Base-by-base conservation (phyloP, 2,888 invertebrate species). In the Dichetophora obliterata region DNA sequence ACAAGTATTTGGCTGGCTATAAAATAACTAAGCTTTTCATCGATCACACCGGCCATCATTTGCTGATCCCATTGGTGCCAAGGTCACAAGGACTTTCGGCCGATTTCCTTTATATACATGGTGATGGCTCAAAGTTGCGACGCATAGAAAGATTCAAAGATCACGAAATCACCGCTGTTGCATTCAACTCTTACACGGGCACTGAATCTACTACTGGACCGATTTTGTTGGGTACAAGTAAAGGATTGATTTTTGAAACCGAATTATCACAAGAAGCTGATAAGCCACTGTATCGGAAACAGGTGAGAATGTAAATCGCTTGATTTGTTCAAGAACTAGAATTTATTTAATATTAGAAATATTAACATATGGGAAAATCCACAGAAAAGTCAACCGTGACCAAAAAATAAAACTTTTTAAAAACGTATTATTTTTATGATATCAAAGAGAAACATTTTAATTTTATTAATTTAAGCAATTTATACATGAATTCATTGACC, bases 121-220 rank as follows among this genome's bases (percentile, higher is more conserved):
- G 93, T 75, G 95, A 93, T 84, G 93, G 93, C 22, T 92, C 91
- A 3, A 97, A 95, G 88, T 91, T 94, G 11, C 95, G 95, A 84
- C 92, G 90, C 27, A 90, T 91, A 22, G 90, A 91, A 54, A 89
- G 88, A 79, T 86, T 89, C 24, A 88, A 87, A 50, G 89, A 89
- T 77, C 95, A 96, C 87, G 94, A 96, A 86, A 93, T 98, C 31
- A 97, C 97, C 0, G 95, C 96, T 70, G 95, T 98, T 0, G 98
- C 94, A 0, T 98, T 98, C 95, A 97, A 96, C 88, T 92, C 92
- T 82, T 91, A 92, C 76, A 94, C 95, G 81, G 92, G 91, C 2
- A 93, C 92, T 0, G 93, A 93, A 77, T 89, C 87, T 1, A 91
- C 93, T 0, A 96, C 97, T 0, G 96, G 96, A 0, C 93, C 95